Evolutionary conservation across 2,797 vertebrate species (phyloP).

Genomic region (Lates japonicus): DNA sequence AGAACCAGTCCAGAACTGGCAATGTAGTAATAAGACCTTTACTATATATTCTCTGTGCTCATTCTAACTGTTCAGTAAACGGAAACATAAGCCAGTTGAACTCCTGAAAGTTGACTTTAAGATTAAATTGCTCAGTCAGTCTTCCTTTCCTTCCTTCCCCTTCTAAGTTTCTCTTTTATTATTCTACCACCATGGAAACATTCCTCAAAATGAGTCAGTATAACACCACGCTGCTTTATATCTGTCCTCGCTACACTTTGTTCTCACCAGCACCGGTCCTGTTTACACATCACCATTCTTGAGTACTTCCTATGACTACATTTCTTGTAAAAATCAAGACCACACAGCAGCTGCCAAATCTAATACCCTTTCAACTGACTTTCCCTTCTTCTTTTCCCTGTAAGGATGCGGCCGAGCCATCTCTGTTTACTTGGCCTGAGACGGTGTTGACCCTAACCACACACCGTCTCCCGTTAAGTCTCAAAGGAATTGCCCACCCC

Average conservation of each 20-base stretch:
- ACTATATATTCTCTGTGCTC: slow-evolving; percentile 20
- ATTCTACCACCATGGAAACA: slow-evolving; percentile 58
- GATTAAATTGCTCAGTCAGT: slow-evolving; percentile 42
- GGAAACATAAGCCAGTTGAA: slow-evolving; percentile 29
- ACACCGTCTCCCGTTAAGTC: slow-evolving; percentile 56
- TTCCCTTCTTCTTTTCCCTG: slow-evolving; percentile 55
- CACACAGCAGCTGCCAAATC: slow-evolving; percentile 70
- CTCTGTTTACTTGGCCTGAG: slow-evolving; percentile 73
- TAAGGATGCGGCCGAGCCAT: slow-evolving; percentile 52
- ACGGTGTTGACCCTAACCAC: slow-evolving; percentile 74
- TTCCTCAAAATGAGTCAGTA: slow-evolving; percentile 52
- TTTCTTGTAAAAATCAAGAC: slow-evolving; percentile 60
- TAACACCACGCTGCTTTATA: slow-evolving; percentile 60
- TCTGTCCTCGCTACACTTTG: slow-evolving; percentile 56
- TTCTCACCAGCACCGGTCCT: slow-evolving; percentile 63
- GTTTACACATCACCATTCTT: slow-evolving; percentile 72
- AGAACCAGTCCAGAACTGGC: slow-evolving; percentile 5
- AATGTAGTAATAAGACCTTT: not conserved
- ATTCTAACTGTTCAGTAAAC: slow-evolving; percentile 15
- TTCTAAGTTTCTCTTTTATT: slow-evolving; percentile 55
- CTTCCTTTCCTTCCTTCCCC: slow-evolving; percentile 48
- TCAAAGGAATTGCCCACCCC: slow-evolving; percentile 65
- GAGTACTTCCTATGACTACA: slow-evolving; percentile 75
- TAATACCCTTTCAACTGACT: slow-evolving; percentile 35
- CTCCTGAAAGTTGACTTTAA: slow-evolving; percentile 40